Evolutionary conservation across 1,140 invertebrate genomes (phyloP).

Genomic region (Campoletis sonorensis): DNA sequence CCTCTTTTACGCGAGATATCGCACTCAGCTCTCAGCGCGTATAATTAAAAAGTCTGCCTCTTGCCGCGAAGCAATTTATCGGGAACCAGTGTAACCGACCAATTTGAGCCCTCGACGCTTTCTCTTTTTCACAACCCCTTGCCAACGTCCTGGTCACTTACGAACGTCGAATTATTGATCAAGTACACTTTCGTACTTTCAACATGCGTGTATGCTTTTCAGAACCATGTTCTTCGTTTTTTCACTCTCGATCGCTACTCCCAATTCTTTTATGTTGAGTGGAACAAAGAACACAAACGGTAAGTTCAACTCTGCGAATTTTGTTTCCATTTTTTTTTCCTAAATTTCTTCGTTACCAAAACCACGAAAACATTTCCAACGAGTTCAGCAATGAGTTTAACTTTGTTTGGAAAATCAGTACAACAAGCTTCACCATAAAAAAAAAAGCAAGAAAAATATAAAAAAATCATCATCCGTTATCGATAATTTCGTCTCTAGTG

Average conservation of each 20-base stretch:
- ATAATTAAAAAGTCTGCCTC: slow-evolving; percentile 43
- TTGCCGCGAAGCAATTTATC: slow-evolving; percentile 23
- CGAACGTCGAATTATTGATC: slow-evolving; percentile 38
- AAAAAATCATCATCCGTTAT: not conserved
- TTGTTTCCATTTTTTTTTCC: too few species aligned
- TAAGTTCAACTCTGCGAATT: too few species aligned
- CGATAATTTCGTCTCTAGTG: not conserved
- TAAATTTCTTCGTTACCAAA: too few species aligned
- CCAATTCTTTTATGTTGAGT: too few species aligned
- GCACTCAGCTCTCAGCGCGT: slow-evolving; percentile 30
- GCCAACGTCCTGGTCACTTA: not conserved
- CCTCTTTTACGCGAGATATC: slow-evolving; percentile 41
- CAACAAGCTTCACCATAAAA: too few species aligned
- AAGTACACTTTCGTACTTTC: slow-evolving; percentile 30
- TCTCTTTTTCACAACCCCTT: slow-evolving; percentile 9
- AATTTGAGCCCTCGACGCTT: slow-evolving; percentile 30
- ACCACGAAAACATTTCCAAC: too few species aligned
- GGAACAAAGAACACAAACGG: too few species aligned
- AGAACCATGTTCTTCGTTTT: not conserved
- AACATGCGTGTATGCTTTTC: not conserved
- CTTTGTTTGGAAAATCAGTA: too few species aligned
- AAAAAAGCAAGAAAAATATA: not conserved
- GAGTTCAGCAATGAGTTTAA: too few species aligned
- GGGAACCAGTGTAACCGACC: not conserved
- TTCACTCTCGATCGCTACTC: not conserved